Conservation (phyloP, 2,113 vertebrate species). For the Mus spicilegus region DNA sequence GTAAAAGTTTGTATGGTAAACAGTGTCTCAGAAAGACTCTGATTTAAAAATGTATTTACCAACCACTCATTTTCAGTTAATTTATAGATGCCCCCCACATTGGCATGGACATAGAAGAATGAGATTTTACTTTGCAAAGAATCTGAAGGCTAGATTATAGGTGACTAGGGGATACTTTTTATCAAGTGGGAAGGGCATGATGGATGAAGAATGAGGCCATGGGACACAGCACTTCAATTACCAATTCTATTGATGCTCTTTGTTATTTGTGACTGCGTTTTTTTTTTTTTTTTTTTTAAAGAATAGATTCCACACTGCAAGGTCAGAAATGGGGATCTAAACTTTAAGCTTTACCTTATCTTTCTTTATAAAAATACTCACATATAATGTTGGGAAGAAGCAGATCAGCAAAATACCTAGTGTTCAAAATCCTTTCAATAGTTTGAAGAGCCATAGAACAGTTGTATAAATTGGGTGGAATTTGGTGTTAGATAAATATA, state of each 20-base stretch:
- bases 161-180: neutral
- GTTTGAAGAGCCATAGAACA: neutral
- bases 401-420: neutral
- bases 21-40: conserved; percentile 86
- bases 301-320: too few relatives aligned
- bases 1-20: conserved; percentile 83
- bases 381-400: neutral
- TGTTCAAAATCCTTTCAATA: neutral
- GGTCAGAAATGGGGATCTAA: neutral
- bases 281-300: too few relatives aligned
- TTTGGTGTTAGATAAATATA: conserved; percentile 23
- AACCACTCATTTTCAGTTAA: conserved; percentile 86
- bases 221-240: neutral
- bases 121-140: neutral
- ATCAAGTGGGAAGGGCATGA: neutral
- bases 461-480: neutral
- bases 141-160: neutral
- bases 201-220: neutral
- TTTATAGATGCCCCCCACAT: conserved; percentile 72
- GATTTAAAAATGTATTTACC: conserved; percentile 89
- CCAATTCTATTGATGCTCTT: neutral
- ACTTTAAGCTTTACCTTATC: neutral
- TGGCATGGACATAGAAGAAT: conserved; percentile 50
- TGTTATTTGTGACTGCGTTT: neutral
- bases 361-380: neutral